phyloP scores from a whole-genome alignment of 2,888 invertebrate species.

The Calameuta idolon region DNA sequence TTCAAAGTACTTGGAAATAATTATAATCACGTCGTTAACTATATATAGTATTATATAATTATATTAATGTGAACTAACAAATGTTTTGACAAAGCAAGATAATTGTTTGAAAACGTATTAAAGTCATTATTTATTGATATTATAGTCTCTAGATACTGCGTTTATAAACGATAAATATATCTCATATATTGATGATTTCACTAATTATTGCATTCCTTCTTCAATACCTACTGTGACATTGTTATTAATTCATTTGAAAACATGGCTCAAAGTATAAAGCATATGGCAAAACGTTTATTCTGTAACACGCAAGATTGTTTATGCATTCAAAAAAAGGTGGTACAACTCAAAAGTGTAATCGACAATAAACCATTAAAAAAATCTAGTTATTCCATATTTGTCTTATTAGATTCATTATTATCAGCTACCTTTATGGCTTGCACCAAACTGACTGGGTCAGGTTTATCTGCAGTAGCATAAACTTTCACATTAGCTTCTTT shows the following conservation, averaged over 20 bases:
- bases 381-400: neutral
- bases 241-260: neutral
- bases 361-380: neutral
- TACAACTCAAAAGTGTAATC: neutral
- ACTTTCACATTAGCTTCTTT: conserved; percentile 40
- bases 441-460: conserved; percentile 53
- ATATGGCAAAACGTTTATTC: neutral
- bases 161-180: neutral
- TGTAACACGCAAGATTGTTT: neutral
- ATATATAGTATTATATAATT: neutral
- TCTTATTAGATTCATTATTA: conserved; percentile 4
- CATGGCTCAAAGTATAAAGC: neutral
- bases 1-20: conserved; percentile 1
- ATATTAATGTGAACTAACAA: neutral
- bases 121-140: neutral
- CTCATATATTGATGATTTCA: neutral
- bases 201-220: neutral
- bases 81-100: neutral
- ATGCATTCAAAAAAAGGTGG: neutral
- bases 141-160: neutral
- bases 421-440: conserved; percentile 41
- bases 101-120: neutral
- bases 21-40: conserved; percentile 7
- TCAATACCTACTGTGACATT: neutral
- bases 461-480: conserved; percentile 53